Evolutionary conservation across 2,113 vertebrate species (phyloP).

Genomic region (Callospermophilus lateralis): DNA sequence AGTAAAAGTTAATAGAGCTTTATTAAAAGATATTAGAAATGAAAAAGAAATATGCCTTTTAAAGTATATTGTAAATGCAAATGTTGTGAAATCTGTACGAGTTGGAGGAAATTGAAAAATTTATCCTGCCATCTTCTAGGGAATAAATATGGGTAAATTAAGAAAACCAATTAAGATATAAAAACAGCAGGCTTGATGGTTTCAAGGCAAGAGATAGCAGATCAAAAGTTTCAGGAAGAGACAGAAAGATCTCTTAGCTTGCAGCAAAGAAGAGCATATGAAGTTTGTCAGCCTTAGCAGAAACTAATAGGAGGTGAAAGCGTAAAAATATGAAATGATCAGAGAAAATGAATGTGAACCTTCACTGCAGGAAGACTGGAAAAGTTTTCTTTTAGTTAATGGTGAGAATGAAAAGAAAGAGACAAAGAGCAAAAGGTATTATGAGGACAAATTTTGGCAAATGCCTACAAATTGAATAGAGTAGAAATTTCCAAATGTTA

Average conservation of each 20-base stretch:
- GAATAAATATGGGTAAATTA: conserved; percentile 73
- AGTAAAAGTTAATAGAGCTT: conserved; percentile 42
- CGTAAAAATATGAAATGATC: conserved; percentile 75
- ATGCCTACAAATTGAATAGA: conserved; percentile 68
- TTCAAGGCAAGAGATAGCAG: conserved; percentile 18
- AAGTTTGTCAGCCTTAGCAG: conserved; percentile 77
- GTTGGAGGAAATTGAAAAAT: conserved; percentile 29
- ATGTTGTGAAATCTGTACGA: conserved; percentile 43
- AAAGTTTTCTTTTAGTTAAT: conserved; percentile 78
- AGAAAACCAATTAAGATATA: conserved; percentile 72
- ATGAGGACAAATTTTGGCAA: conserved; percentile 76
- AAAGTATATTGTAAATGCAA: conserved; percentile 9
- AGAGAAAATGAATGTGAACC: conserved; percentile 81
- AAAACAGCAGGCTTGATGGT: conserved; percentile 42
- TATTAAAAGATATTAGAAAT: conserved; percentile 50
- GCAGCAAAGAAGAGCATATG: conserved; percentile 62
- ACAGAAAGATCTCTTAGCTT: conserved; percentile 75
- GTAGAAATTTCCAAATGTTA: conserved; percentile 77
- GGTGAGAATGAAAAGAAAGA: conserved; percentile 65
- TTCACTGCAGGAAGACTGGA: conserved; percentile 70
- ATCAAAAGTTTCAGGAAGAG: conserved; percentile 59
- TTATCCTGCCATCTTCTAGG: conserved; percentile 46
- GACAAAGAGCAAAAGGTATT: conserved; percentile 32
- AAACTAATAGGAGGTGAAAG: conserved; percentile 77
- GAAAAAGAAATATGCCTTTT: not conserved